Percentiles rank a stretch among this genome's conserved stretches.
Conservation (phyloP, 1,140 invertebrate species). For the Belonocnema kinseyi region DNA sequence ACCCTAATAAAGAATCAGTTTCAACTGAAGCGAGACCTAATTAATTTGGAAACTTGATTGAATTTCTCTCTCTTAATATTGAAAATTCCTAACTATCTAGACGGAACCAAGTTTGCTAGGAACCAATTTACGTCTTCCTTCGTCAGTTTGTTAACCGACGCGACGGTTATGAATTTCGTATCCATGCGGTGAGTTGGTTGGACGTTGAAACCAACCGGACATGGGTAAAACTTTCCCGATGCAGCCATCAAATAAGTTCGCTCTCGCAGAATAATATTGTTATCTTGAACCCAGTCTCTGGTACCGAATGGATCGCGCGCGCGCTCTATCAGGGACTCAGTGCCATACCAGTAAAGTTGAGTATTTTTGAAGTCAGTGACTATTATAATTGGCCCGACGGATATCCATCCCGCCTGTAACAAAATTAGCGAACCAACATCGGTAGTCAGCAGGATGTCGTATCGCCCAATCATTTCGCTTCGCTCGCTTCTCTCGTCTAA, state of each 20-base stretch:
- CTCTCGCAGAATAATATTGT: conserved; percentile 22
- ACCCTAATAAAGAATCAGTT: not conserved
- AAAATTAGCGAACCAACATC: conserved; percentile 9
- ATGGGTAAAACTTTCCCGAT: conserved; percentile 5
- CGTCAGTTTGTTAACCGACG: conserved; percentile 16
- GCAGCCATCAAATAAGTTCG: not conserved
- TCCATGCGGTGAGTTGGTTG: not conserved
- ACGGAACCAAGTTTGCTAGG: not conserved
- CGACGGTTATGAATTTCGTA: conserved; percentile 25
- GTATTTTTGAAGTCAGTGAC: conserved; percentile 27
- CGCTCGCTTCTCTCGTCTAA: conserved; percentile 28
- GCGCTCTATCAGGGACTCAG: not conserved
- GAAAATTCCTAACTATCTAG: conserved; percentile 4
- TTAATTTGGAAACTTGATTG: not conserved
- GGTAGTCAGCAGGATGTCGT: not conserved
- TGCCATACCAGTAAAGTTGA: not conserved
- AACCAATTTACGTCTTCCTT: conserved; percentile 25
- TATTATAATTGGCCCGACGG: conserved; percentile 26
- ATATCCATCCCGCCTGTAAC: conserved; percentile 16
- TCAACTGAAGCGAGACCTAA: not conserved
- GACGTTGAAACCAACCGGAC: conserved; percentile 12
- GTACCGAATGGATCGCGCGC: not conserved
- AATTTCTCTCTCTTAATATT: conserved; percentile 15
- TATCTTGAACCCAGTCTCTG: not conserved
- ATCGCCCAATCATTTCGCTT: conserved; percentile 28